Percentiles rank a stretch among this genome's conserved stretches.
Evolutionary conservation across 1,140 invertebrate species (phyloP).

Genomic region (Drosophila sp.): DNA sequence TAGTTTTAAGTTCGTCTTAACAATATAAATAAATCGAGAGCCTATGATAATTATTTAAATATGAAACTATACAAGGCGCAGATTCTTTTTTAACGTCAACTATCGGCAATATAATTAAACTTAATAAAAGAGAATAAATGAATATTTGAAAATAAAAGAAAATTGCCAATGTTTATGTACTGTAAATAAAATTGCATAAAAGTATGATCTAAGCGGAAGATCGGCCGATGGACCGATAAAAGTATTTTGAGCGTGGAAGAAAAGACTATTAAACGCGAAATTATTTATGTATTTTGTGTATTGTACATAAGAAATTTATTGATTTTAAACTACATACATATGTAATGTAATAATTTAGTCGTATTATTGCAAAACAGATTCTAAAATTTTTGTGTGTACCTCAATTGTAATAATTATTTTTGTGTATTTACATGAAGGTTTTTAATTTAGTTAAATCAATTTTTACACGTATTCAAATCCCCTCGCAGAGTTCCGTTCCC

Average conservation of each 20-base stretch:
- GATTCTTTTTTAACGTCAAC: constrained; percentile 46
- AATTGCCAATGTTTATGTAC: constrained; percentile 68
- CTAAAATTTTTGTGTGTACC: constrained; percentile 80
- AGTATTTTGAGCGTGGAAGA: constrained; percentile 69
- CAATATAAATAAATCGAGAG: constrained; percentile 21
- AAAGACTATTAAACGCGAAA: constrained; percentile 80
- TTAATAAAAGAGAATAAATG: constrained; percentile 54
- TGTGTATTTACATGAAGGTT: constrained; percentile 33
- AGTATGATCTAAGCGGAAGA: constrained; percentile 61
- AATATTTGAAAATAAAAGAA: constrained; percentile 1
- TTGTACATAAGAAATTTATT: constrained; percentile 76
- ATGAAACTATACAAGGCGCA: constrained; percentile 67
- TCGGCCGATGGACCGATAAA: constrained; percentile 4
- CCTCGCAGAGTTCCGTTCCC: constrained; percentile 42
- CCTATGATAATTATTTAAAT: constrained; percentile 59
- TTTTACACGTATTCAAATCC: constrained; percentile 29
- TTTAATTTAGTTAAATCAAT: constrained; percentile 80
- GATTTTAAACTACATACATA: constrained; percentile 72
- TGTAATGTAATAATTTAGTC: constrained; percentile 61
- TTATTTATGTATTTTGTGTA: constrained; percentile 77
- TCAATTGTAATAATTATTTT: constrained; percentile 79
- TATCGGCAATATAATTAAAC: constrained; percentile 55
- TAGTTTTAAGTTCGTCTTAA: constrained; percentile 59
- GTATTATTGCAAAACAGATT: constrained; percentile 67
- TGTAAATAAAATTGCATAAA: constrained; percentile 74